These are phyloP conservation scores for Lophochroa leadbeateri DNA, from an alignment of 2,113 vertebrate species.

Conservation along the genomic window DNA sequence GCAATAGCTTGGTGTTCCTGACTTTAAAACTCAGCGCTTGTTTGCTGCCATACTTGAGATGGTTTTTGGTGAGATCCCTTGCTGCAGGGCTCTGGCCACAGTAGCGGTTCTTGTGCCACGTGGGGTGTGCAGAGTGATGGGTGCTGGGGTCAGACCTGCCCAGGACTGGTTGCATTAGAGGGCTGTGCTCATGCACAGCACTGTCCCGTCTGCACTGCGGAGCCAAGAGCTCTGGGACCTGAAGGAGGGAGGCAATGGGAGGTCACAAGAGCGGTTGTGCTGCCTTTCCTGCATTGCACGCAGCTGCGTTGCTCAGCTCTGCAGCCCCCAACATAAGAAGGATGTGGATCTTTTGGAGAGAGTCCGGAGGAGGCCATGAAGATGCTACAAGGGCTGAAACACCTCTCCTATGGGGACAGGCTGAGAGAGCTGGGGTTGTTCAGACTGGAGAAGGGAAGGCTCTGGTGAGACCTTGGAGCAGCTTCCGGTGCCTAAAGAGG, in stretches of 20 bases:
- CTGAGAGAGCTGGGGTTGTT: neutral
- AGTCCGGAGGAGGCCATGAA: neutral
- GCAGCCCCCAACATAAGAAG: neutral
- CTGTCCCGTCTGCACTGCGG: neutral
- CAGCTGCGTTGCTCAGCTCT: neutral
- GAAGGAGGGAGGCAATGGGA: fast-evolving
- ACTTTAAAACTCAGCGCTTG: fast-evolving
- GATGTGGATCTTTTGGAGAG: neutral
- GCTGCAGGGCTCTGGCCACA: neutral
- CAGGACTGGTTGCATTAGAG: neutral
- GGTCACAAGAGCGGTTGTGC: neutral
- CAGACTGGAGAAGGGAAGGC: neutral
- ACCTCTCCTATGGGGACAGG: neutral
- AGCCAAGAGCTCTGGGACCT: neutral
- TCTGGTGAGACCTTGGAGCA: neutral
- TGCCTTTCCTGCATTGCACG: neutral
- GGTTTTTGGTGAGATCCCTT: neutral
- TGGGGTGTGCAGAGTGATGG: neutral
- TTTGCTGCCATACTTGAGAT: neutral
- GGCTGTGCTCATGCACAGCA: neutral
- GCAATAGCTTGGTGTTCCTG: neutral
- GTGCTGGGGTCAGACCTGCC: neutral
- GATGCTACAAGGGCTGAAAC: neutral
- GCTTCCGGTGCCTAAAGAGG: neutral
- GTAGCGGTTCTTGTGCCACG: neutral